phyloP scores from a whole-genome alignment of 2,888 invertebrate genomes.

The Lamellibrachia satsuma region DNA sequence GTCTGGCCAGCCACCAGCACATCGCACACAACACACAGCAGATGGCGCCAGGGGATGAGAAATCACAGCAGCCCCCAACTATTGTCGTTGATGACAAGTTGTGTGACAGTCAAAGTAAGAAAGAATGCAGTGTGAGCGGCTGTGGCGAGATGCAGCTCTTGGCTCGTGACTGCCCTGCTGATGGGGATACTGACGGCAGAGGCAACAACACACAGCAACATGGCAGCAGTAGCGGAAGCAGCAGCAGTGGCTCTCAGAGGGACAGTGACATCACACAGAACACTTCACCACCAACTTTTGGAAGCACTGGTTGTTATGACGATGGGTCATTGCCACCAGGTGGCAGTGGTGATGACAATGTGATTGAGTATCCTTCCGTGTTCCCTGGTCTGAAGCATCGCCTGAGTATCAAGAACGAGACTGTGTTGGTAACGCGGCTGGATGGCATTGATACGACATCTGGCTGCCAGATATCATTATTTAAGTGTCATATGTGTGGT shows the following conservation, averaged over 20 bases:
- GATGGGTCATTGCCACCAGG: not conserved
- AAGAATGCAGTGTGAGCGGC: not conserved
- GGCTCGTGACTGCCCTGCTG: not conserved
- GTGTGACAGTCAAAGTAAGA: not conserved
- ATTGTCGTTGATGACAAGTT: not conserved
- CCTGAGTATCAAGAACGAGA: constrained; percentile 55
- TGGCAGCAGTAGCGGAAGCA: not conserved
- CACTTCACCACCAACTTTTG: not conserved
- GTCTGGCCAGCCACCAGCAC: not conserved
- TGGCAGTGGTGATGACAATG: not conserved
- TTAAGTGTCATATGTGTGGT: constrained; percentile 63
- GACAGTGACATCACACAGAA: constrained; percentile 1
- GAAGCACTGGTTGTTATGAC: not conserved
- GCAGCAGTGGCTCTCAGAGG: not conserved
- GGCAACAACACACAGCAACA: not conserved
- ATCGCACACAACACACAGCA: not conserved
- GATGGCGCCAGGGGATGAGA: not conserved
- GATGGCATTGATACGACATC: constrained; percentile 56
- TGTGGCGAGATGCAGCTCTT: not conserved
- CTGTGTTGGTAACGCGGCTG: constrained; percentile 57
- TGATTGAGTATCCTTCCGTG: constrained; percentile 28
- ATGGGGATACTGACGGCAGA: not conserved
- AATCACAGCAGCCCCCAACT: not conserved
- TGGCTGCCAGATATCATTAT: constrained; percentile 56
- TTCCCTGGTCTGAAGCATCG: constrained; percentile 34